These are phyloP conservation scores for Danio kyathit DNA, from an alignment of 2,797 vertebrate species.

Conservation along the genomic window DNA sequence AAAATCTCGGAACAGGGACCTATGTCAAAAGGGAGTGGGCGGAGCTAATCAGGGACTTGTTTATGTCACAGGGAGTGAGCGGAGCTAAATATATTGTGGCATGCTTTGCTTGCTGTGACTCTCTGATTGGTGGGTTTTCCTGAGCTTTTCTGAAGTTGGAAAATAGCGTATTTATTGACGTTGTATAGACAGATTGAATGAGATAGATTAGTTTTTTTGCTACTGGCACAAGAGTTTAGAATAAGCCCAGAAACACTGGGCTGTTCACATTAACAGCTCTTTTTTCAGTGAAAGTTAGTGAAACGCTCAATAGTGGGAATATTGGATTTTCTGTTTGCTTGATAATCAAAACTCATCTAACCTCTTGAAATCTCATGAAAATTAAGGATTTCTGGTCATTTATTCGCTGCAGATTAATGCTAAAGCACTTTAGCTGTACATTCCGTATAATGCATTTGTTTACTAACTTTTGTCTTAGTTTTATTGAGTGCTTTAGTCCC, in stretches of 20 bases:
- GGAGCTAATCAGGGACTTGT: too few relatives aligned
- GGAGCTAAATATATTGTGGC: too few relatives aligned
- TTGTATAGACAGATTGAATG: too few relatives aligned
- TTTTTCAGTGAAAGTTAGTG: not conserved
- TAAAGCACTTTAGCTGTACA: not conserved
- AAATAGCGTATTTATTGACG: too few relatives aligned
- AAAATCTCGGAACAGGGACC: too few relatives aligned
- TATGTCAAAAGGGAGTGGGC: too few relatives aligned
- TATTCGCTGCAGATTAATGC: not conserved
- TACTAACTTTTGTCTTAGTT: too few relatives aligned
- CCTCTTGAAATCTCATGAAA: not conserved
- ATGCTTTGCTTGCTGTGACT: too few relatives aligned
- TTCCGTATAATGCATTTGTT: not conserved
- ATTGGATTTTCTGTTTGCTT: not conserved
- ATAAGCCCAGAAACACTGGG: not conserved
- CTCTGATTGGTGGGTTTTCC: too few relatives aligned
- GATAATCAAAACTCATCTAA: not conserved
- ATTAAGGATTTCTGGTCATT: not conserved
- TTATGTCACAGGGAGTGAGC: too few relatives aligned
- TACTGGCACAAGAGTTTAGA: conserved; percentile 2
- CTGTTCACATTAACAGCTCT: not conserved
- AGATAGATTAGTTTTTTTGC: not conserved
- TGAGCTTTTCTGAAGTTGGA: too few relatives aligned
- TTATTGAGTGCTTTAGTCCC: not conserved
- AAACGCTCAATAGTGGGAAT: too few relatives aligned